These are phyloP conservation scores for Dicrostonyx torquatus DNA, from an alignment of 2,797 vertebrate genomes.

Conservation along the genomic window DNA sequence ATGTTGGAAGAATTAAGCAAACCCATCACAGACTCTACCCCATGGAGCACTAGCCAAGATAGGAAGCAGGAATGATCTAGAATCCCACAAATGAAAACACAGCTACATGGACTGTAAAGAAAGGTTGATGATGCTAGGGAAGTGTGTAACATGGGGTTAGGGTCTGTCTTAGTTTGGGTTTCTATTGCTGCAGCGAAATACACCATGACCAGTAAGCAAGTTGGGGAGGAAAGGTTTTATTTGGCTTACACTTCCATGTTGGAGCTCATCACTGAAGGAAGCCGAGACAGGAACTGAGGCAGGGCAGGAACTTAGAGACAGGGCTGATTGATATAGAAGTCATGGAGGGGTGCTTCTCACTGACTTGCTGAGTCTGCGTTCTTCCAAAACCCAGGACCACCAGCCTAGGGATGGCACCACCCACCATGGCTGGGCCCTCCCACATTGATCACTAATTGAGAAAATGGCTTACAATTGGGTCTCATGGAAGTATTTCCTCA, in stretches of 20 bases:
- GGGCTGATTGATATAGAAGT: not conserved
- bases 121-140: accelerated
- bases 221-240: not conserved
- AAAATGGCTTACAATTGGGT: not conserved
- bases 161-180: not conserved
- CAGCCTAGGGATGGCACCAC: not conserved
- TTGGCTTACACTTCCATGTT: not conserved
- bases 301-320: not conserved
- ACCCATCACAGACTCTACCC: not conserved
- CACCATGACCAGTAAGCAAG: not conserved
- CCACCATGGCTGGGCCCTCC: not conserved
- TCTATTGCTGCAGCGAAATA: not conserved
- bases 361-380: not conserved
- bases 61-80: not conserved
- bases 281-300: not conserved
- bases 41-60: not conserved
- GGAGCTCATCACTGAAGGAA: not conserved
- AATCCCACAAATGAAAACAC: not conserved
- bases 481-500: not conserved
- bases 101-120: too few species aligned
- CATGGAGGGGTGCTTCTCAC: not conserved
- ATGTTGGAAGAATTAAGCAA: not conserved
- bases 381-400: not conserved
- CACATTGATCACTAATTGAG: not conserved
- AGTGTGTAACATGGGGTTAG: not conserved